Percentiles rank a stretch among this genome's conserved stretches.
These are phyloP conservation scores for Antheraea pernyi DNA, from an alignment of 1,140 invertebrate genomes.

Conservation along the genomic window DNA sequence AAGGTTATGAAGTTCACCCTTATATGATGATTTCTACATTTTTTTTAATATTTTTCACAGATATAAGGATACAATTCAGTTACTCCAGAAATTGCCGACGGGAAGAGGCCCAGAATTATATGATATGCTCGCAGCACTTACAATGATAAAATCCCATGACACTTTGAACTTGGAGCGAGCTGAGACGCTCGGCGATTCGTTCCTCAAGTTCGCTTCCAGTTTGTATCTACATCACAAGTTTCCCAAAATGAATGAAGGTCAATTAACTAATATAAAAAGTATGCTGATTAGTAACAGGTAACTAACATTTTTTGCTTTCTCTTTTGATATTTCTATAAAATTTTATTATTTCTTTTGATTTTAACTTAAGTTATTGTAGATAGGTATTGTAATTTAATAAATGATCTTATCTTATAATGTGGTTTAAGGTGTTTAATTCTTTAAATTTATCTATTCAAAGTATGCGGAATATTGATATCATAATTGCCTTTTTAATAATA, in stretches of 20 bases:
- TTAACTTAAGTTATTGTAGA: too few species aligned
- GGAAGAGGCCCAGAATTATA: conserved; percentile 55
- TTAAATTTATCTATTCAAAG: too few species aligned
- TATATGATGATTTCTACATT: not conserved
- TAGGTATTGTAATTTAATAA: too few species aligned
- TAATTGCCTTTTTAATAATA: too few species aligned
- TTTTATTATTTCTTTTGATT: too few species aligned
- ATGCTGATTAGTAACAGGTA: conserved; percentile 91
- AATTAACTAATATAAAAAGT: conserved; percentile 87
- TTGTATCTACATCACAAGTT: conserved; percentile 87
- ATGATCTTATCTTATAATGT: too few species aligned
- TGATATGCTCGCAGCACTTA: conserved; percentile 83
- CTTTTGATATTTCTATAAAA: too few species aligned
- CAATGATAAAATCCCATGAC: conserved; percentile 86
- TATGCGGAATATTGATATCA: too few species aligned
- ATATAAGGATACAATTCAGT: conserved; percentile 47
- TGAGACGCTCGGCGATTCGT: conserved; percentile 94
- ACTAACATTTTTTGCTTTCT: conserved; percentile 20
- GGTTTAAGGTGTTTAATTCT: too few species aligned
- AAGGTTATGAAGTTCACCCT: too few species aligned
- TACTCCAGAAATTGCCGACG: conserved; percentile 34
- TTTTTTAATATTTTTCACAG: conserved; percentile 31
- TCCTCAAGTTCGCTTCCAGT: conserved; percentile 89
- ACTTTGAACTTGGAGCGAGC: conserved; percentile 90
- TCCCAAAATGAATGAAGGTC: conserved; percentile 86